Conservation (phyloP, 2,888 invertebrate genomes). For the Escarpia spicata region DNA sequence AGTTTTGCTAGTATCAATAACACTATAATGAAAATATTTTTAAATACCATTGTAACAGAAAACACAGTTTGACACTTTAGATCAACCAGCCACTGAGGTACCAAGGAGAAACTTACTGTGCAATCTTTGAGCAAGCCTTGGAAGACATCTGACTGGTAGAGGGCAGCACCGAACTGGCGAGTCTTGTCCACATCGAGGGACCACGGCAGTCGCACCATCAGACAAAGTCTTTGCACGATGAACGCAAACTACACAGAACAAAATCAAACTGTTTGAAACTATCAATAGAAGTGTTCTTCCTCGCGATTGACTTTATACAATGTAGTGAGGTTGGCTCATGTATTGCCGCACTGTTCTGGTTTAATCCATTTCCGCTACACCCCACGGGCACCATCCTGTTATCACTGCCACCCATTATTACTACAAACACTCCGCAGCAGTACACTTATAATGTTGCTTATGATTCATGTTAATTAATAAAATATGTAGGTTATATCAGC, state of each 20-base stretch:
- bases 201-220: not conserved
- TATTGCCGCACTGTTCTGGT: too few relatives aligned
- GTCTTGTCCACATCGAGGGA: not conserved
- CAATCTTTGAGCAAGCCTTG: not conserved
- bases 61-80: too few relatives aligned
- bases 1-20: too few relatives aligned
- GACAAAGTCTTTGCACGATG: not conserved
- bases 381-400: not conserved
- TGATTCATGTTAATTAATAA: not conserved
- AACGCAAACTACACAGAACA: slow-evolving; percentile 8
- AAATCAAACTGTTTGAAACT: not conserved
- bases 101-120: not conserved
- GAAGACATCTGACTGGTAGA: not conserved
- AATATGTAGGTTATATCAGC: not conserved
- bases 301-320: too few relatives aligned
- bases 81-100: too few relatives aligned
- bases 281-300: not conserved
- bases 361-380: too few relatives aligned
- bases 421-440: not conserved
- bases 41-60: too few relatives aligned
- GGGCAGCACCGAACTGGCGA: not conserved
- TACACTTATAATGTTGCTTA: not conserved
- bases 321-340: too few relatives aligned
- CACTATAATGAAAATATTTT: too few relatives aligned
- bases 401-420: not conserved